Evolutionary conservation across 2,888 invertebrate species (phyloP), one percentile per base, ranked within the genome.

Genomic region (Diplazon laetatorius): DNA sequence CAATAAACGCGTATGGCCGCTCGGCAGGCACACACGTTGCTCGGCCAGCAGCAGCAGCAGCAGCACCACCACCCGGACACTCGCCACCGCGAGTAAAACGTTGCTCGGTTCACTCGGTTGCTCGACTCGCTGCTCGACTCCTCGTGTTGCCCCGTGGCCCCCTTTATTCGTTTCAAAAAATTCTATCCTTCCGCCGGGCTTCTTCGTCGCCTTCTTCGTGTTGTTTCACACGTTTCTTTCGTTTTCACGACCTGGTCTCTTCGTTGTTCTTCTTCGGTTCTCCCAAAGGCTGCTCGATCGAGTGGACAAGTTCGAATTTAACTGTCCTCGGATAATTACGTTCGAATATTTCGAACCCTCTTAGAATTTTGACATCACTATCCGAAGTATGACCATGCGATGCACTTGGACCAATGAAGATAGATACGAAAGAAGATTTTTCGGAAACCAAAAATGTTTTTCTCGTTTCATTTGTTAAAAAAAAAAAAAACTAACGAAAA

Each of bases 141-240:
- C 66, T 42, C 25, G 50, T 52, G 68, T 52, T 57, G 44, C n/a
- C 69, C 48, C 30, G 42, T 48, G 25, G 57, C 8, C 62, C 62
- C 75, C 71, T 69, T 59, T 71, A 76, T 63, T 57, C 78, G 70
- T 14, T 59, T n/a, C n/a, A n/a, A n/a, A 22, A 42, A 48, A 30
- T 50, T n/a, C 35, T 16, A 52, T 48, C 63, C 65, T 63, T 57
- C 68, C 35, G 52, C 44, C 48, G 42, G n/a, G n/a, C n/a, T 44
- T 52, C 60, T 52, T 72, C 72, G 55, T 72, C 75, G 30, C 55
- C 46, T 37, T 59, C 63, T 52, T 71, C 25, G 60, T 52, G 12
- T 50, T 71, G 20, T 12, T 70, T 46, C 55, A 46, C 65, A 14
- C 8, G 50, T 39, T 66, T 59, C 8, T 20, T 14, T 46, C 55